Evolutionary conservation across 2,888 invertebrate genomes (phyloP), one percentile per base, ranked within the genome.

Genomic region (Marronus borbonicus): DNA sequence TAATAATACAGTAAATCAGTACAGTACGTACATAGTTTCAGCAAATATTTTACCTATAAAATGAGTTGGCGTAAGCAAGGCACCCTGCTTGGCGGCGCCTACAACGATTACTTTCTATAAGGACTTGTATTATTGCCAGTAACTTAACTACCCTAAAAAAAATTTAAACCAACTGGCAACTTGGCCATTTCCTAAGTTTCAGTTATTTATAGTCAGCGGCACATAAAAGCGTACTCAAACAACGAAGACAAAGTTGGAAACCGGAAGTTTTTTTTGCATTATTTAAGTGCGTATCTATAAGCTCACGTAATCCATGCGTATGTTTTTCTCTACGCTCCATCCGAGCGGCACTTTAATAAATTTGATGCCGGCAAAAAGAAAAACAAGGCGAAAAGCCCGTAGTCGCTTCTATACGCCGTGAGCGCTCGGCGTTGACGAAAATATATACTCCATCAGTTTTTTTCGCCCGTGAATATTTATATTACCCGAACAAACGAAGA

Each of bases 371-470:
- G 31, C 49, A 52, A 28, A 24, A 70, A 55, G 58, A 17, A 55
- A 68, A 58, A 58, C 44, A 39, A 8, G 66, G 12, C 44, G 66
- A 14, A 17, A 58, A 70, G 44, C 14, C 55, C 49, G 50, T 64
- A 36, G 5, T 14, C 28, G 69, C 52, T 28, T n/a, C 50, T 58
- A 17, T 5, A 36, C 55, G 31, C 31, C 31, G 4, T 36, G 31
- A 36, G 31, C 31, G 31, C 31, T 36, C 14, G n/a, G 5, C 58
- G 31, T 55, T 36, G 70, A 70, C 70, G 70, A 70, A 58, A 55
- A 70, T 70, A 70, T 70, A 55, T 70, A 58, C 49, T 70, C 70
- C 70, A 70, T 70, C 70, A 70, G 70, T 55, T 70, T 68, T 24
- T 70, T 70, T 70, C 70, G 55, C 58, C 58, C 20, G 36, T 70